Evolutionary conservation across 2,797 vertebrate species (phyloP).

Genomic region (Pseudochaenichthys georgianus): DNA sequence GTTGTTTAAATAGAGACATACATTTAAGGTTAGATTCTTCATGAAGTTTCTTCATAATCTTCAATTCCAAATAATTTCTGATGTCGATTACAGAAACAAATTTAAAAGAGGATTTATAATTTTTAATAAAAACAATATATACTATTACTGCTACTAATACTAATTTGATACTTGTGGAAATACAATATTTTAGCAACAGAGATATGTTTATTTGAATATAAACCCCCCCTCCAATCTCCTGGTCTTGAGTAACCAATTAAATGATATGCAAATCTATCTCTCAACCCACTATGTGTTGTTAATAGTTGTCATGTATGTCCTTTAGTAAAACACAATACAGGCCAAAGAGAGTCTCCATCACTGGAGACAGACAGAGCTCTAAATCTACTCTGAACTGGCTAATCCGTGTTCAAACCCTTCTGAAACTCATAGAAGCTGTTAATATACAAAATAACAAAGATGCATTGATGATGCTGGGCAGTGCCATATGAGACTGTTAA

Average conservation of each 20-base stretch:
- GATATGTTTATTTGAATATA: too few relatives aligned
- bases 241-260: too few relatives aligned
- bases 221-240: too few relatives aligned
- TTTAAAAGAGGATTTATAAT: not conserved
- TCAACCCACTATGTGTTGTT: constrained; percentile 1
- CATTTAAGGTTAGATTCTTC: too few relatives aligned
- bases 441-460: constrained; percentile 17
- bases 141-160: not conserved
- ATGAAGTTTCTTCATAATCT: too few relatives aligned
- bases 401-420: constrained; percentile 24
- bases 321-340: constrained; percentile 24
- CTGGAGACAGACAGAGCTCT: constrained; percentile 6
- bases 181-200: not conserved
- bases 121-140: not conserved
- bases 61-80: not conserved
- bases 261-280: too few relatives aligned
- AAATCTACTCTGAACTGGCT: constrained; percentile 32
- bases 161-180: not conserved
- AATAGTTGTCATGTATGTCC: constrained; percentile 8
- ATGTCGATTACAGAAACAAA: not conserved
- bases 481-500: constrained; percentile 10
- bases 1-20: too few relatives aligned
- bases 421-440: constrained; percentile 16
- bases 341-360: constrained; percentile 2
- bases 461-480: not conserved